phyloP scores from a whole-genome alignment of 2,113 vertebrate species.

The Phodopus roborovskii region DNA sequence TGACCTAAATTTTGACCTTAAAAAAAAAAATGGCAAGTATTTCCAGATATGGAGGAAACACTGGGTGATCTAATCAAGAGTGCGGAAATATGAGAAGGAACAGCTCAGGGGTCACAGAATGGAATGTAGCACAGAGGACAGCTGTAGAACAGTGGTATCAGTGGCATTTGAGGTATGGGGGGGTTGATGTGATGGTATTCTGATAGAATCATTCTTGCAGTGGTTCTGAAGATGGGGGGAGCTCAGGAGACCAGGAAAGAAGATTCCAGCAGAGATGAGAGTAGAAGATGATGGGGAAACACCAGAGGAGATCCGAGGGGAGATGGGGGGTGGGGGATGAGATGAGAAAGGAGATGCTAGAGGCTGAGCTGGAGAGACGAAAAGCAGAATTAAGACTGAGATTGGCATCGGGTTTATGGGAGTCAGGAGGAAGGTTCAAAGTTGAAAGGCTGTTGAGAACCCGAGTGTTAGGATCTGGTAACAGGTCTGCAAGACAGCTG shows the following conservation, averaged over 20 bases:
- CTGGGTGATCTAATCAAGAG: not conserved
- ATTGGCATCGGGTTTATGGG: fast-evolving
- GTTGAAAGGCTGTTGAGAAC: not conserved
- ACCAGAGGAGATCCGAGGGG: not conserved
- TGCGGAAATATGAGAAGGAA: not conserved
- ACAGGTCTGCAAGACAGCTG: not conserved
- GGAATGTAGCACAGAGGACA: no score
- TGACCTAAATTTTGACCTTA: not conserved
- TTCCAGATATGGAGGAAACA: not conserved
- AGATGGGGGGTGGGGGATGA: not conserved
- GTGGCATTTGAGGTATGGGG: not conserved
- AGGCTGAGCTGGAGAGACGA: not conserved
- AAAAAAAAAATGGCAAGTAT: not conserved
- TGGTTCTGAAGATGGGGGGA: not conserved
- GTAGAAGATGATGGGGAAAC: no score
- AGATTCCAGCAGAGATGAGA: no score
- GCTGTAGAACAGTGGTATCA: not conserved
- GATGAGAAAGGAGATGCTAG: fast-evolving
- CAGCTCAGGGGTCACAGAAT: not conserved
- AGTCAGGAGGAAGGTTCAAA: not conserved
- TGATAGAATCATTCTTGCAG: not conserved
- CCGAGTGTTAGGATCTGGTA: not conserved
- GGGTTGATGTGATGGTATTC: not conserved
- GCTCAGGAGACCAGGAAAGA: not conserved
- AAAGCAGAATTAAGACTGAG: not conserved